Evolutionary conservation across 2,113 vertebrate genomes (phyloP).

Genomic region (Callorhinus ursinus): DNA sequence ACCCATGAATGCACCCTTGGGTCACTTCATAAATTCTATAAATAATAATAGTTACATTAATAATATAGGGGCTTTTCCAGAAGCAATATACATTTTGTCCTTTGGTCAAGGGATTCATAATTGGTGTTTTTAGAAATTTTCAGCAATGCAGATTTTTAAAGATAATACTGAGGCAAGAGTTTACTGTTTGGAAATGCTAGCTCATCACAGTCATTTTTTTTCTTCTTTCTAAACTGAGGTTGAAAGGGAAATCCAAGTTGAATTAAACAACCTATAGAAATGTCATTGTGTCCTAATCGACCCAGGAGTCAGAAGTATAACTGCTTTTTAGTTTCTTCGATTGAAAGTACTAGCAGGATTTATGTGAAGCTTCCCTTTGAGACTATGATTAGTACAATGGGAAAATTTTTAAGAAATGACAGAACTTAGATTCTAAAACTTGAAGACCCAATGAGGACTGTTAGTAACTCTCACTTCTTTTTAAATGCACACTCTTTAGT

Average conservation of each 20-base stretch:
- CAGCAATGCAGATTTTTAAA: constrained; percentile 58
- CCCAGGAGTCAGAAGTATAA: neutral
- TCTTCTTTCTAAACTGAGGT: neutral
- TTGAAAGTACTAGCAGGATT: neutral
- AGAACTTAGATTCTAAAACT: neutral
- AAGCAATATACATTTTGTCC: constrained; percentile 50
- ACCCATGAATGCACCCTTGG: neutral
- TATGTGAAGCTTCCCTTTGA: neutral
- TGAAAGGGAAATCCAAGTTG: neutral
- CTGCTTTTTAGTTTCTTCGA: neutral
- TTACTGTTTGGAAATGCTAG: constrained; percentile 33
- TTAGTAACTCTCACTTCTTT: neutral
- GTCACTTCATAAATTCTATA: constrained; percentile 54
- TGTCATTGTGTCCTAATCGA: neutral
- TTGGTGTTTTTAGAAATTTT: constrained; percentile 57
- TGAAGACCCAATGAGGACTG: neutral
- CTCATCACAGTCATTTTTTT: constrained; percentile 22
- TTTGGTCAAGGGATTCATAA: constrained; percentile 44
- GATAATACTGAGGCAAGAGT: constrained; percentile 43
- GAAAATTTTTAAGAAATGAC: neutral
- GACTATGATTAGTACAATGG: neutral
- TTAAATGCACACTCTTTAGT: neutral
- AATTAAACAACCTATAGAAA: neutral
- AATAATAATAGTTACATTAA: constrained; percentile 51
- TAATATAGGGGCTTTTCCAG: constrained; percentile 22